A percentile compares a stretch with the other conserved stretches of the same genome.
Evolutionary conservation across 2,797 vertebrate species (phyloP).

Genomic region (Cryptoprocta ferox): DNA sequence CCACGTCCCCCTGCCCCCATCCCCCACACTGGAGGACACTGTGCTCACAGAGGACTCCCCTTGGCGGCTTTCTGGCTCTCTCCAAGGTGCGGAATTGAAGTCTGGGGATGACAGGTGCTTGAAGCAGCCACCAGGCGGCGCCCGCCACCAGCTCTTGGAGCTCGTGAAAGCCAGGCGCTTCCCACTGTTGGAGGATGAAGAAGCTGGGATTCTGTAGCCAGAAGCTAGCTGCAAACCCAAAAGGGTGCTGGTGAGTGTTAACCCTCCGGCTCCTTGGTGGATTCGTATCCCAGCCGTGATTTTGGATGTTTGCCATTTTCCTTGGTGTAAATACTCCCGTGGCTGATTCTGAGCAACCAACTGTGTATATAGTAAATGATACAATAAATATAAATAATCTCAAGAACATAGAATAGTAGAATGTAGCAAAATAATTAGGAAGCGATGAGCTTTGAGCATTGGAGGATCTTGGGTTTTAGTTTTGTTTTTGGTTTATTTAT

Average conservation of each 20-base stretch:
- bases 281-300: neutral
- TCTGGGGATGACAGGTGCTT: neutral
- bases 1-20: neutral
- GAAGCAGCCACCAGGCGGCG: constrained; percentile 55
- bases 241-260: neutral
- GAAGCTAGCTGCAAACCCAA: too few species aligned
- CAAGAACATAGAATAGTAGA: neutral
- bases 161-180: rapidly evolving
- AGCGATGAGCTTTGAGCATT: neutral
- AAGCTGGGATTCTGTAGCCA: rapidly evolving
- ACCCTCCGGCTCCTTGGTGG: neutral
- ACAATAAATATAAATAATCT: neutral
- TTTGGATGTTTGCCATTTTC: neutral
- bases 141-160: neutral
- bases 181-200: neutral
- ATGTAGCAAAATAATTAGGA: neutral
- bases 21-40: neutral
- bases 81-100: neutral
- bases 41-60: too few species aligned
- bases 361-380: rapidly evolving
- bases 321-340: neutral
- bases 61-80: neutral
- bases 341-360: neutral
- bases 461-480: too few species aligned
- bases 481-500: too few species aligned